Evolutionary conservation across 2,888 invertebrate species (phyloP).

Genomic region (Bimastos eiseni): DNA sequence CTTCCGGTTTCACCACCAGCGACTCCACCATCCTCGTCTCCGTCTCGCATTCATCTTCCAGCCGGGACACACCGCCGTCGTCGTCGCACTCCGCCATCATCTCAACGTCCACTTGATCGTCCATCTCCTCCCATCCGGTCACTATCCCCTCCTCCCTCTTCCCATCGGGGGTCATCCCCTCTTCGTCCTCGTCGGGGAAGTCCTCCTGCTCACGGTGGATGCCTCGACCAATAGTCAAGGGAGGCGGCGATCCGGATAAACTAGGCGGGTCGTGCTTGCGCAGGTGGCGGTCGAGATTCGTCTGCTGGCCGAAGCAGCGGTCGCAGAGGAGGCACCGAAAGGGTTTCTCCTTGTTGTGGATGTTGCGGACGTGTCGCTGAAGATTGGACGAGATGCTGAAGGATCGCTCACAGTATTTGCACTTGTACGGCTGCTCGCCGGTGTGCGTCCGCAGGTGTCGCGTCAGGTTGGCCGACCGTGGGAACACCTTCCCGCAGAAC

Average conservation of each 20-base stretch:
- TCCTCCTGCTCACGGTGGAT: neutral
- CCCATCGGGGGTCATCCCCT: neutral
- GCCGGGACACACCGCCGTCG: neutral
- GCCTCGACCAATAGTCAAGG: neutral
- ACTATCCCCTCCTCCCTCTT: neutral
- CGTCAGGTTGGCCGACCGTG: slow-evolving; percentile 93
- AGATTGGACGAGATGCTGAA: slow-evolving; percentile 97
- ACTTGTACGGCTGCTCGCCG: slow-evolving; percentile 75
- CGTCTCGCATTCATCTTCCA: neutral
- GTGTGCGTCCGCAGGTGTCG: slow-evolving; percentile 96
- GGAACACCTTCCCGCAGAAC: slow-evolving; percentile 93
- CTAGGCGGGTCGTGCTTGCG: slow-evolving; percentile 86
- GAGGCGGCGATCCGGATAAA: slow-evolving; percentile 47
- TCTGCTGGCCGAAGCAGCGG: slow-evolving; percentile 96
- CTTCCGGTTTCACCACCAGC: neutral
- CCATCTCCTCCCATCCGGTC: neutral
- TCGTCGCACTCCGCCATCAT: neutral
- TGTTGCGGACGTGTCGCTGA: slow-evolving; percentile 94
- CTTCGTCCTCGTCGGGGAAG: too few relatives aligned
- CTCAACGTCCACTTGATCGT: neutral
- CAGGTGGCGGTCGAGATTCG: slow-evolving; percentile 92
- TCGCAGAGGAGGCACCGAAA: slow-evolving; percentile 94
- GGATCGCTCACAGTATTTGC: slow-evolving; percentile 94
- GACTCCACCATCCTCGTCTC: neutral
- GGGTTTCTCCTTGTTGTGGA: slow-evolving; percentile 90